Conservation (phyloP, 2,113 vertebrate species). For the Clupea harengus region DNA sequence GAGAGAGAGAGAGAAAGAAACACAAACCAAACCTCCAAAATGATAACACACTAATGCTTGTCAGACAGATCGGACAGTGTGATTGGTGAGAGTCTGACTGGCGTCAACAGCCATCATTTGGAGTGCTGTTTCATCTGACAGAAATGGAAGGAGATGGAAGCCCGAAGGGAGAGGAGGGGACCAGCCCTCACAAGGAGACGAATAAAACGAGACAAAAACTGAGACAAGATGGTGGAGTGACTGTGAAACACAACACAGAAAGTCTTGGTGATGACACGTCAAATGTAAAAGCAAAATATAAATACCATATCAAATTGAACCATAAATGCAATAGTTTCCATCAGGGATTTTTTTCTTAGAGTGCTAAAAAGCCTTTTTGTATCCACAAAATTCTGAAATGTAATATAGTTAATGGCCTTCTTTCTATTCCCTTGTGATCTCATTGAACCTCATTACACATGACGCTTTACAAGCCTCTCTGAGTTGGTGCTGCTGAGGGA, state of each 20-base stretch:
- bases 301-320: not conserved
- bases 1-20: not conserved
- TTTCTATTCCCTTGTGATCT: not conserved
- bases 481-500: not conserved
- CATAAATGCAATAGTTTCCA: not conserved
- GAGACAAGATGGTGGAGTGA: not conserved
- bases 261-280: not conserved
- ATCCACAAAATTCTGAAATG: not conserved
- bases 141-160: not conserved
- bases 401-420: not conserved
- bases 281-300: not conserved
- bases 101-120: constrained; percentile 19
- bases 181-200: not conserved
- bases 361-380: not conserved
- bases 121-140: constrained; percentile 12
- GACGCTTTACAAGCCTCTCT: not conserved
- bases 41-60: not conserved
- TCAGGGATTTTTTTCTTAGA: not conserved
- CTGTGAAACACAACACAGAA: not conserved
- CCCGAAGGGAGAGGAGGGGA: not conserved
- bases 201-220: not conserved
- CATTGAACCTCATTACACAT: not conserved
- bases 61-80: constrained; percentile 15
- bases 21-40: not conserved
- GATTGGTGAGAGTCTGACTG: constrained; percentile 26